A percentile compares a stretch with the other conserved stretches of the same genome.
These are phyloP conservation scores for Ennomos quercinarius DNA, from an alignment of 2,888 invertebrate genomes.

Conservation along the genomic window DNA sequence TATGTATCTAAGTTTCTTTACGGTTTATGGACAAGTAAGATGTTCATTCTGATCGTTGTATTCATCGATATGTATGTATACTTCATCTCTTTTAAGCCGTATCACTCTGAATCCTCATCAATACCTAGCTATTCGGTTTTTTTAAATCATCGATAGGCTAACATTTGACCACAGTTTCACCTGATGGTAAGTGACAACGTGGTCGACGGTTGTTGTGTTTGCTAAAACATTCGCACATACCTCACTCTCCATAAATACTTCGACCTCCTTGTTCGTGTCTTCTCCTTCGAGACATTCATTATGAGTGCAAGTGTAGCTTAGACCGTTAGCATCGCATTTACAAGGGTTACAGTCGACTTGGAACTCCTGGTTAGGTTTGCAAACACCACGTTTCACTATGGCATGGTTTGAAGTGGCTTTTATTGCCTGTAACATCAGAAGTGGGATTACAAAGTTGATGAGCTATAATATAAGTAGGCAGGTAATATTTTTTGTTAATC, in stretches of 20 bases:
- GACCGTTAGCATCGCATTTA: constrained; percentile 78
- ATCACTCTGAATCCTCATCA: too few species aligned
- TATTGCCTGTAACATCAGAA: constrained; percentile 4
- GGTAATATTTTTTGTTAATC: too few species aligned
- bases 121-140: too few species aligned
- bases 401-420: constrained; percentile 28
- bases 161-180: too few species aligned
- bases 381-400: constrained; percentile 59
- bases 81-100: too few species aligned
- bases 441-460: background rate
- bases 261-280: constrained; percentile 66
- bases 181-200: too few species aligned
- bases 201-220: too few species aligned
- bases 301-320: constrained; percentile 80
- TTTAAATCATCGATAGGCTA: too few species aligned
- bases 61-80: too few species aligned
- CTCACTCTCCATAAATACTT: constrained; percentile 74
- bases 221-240: constrained; percentile 42
- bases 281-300: constrained; percentile 72
- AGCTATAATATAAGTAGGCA: background rate
- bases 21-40: too few species aligned
- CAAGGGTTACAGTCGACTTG: constrained; percentile 84
- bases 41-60: too few species aligned
- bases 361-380: constrained; percentile 78
- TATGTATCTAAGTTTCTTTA: too few species aligned